phyloP scores from a whole-genome alignment of 2,888 invertebrate genomes.

The Axea sp. region DNA sequence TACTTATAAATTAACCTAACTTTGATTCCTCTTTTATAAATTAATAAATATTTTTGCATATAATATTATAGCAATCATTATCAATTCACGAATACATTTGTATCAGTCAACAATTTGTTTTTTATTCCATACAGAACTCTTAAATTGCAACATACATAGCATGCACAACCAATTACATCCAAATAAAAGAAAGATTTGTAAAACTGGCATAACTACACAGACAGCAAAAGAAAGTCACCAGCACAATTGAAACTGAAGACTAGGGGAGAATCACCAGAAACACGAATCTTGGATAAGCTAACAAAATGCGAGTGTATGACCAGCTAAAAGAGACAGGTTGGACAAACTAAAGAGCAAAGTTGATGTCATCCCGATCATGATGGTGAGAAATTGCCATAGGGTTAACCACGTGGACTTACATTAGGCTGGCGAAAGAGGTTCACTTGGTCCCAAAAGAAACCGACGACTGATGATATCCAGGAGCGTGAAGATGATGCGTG shows the following conservation, averaged over 20 bases:
- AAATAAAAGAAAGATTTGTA: not conserved
- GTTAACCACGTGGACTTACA: slow-evolving; percentile 69
- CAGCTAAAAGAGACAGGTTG: slow-evolving; percentile 8
- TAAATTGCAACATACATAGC: not conserved
- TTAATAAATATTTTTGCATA: no score
- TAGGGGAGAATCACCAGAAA: no score
- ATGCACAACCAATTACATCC: not conserved
- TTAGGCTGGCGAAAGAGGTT: slow-evolving; percentile 76
- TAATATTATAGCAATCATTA: no score
- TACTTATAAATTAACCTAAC: no score
- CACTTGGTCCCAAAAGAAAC: slow-evolving; percentile 79
- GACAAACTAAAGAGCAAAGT: no score
- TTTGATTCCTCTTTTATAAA: no score
- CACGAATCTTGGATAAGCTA: no score
- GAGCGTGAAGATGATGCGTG: slow-evolving; percentile 77
- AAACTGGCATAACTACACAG: not conserved
- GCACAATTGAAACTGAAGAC: not conserved
- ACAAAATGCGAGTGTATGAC: no score
- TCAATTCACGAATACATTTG: no score
- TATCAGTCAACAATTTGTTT: no score
- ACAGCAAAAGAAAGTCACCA: not conserved
- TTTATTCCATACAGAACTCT: no score
- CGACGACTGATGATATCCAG: slow-evolving; percentile 78
- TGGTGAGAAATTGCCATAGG: slow-evolving; percentile 1
- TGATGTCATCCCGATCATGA: no score